Base-by-base conservation (phyloP, 2,888 invertebrate genomes). In the Drosophila leonis region DNA sequence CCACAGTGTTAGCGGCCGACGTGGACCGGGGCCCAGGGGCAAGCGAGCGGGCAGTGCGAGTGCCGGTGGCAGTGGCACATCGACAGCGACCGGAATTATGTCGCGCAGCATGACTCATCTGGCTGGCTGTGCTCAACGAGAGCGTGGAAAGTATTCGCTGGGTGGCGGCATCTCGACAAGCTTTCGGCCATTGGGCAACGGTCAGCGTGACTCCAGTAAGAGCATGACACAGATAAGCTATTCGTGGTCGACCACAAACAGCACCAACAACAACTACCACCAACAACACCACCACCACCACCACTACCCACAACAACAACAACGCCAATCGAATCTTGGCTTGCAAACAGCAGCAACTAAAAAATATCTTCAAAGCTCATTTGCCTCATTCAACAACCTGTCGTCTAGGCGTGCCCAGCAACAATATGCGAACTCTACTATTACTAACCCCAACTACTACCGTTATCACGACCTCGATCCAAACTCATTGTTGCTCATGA, bases 91-190 rank as follows among this genome's bases (percentile, higher is more conserved):
- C 8, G 89, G 86, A 10, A 75, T 69, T 62, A 95, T 95, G 94
- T 95, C 95, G 91, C 95, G 95, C 93, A 95, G 95, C 94, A 95
- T 96, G 95, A 95, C 95, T 93, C 95, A 96, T 93, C 94, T 96
- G 89, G 93, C 93, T 4, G 37, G 37, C 68, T 87, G 85, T 55
- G 86, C 77, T 13, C 70, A 72, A 12, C 65, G 77, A 13, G 75
- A 74, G 13, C 86, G 88, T 31, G 83, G 87, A 71, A 90, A 90
- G 69, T 90, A 90, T 80, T 87, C 86, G 68, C 79, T 89, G 69
- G 91, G 91, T 77, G 92, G 91, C 74, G 90, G 90, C 76, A 91
- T 90, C 55, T 90, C 91, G 75, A 90, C 80, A 74, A 88, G 85
- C 80, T 91, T 92, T 80, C 92, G 92, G 72, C 92, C 92, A 62